Conservation (phyloP, 2,797 vertebrate species). For the Gallirallus australis region DNA sequence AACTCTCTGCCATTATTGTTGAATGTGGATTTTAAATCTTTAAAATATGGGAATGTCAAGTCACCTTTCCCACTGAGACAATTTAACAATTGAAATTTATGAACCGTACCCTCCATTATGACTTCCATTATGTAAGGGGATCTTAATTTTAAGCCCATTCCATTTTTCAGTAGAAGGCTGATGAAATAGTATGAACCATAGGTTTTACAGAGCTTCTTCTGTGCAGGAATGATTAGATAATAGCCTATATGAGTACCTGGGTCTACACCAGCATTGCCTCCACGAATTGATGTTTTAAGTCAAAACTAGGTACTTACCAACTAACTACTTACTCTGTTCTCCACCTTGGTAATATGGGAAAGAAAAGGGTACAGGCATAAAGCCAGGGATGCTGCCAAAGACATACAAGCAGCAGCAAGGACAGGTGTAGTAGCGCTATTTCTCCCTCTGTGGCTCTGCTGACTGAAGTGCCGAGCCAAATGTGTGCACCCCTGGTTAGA, state of each 20-base stretch:
- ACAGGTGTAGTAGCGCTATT: not conserved
- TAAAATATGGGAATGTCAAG: conserved; percentile 61
- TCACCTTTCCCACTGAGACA: conserved; percentile 66
- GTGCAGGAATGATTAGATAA: not conserved
- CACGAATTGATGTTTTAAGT: not conserved
- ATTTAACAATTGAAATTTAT: conserved; percentile 70
- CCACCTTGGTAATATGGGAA: not conserved
- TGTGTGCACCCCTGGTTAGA: not conserved
- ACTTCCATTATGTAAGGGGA: conserved; percentile 52
- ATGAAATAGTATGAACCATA: not conserved
- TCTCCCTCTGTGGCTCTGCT: not conserved
- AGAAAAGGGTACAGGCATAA: not conserved
- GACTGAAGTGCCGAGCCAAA: not conserved
- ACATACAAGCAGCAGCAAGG: not conserved
- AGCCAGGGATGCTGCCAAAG: not conserved
- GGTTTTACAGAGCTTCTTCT: not conserved
- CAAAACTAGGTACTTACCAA: not conserved
- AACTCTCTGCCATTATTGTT: conserved; percentile 59
- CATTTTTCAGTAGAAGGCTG: conserved; percentile 21
- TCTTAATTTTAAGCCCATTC: conserved; percentile 69
- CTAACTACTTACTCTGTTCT: not conserved
- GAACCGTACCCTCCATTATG: conserved; percentile 66
- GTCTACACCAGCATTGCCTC: not conserved
- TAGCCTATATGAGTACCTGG: not conserved
- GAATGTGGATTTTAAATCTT: conserved; percentile 66